A percentile compares a stretch with the other conserved stretches of the same genome.
These are phyloP conservation scores for Leptodirus hochenwartii DNA, from an alignment of 2,888 invertebrate species.

Conservation along the genomic window DNA sequence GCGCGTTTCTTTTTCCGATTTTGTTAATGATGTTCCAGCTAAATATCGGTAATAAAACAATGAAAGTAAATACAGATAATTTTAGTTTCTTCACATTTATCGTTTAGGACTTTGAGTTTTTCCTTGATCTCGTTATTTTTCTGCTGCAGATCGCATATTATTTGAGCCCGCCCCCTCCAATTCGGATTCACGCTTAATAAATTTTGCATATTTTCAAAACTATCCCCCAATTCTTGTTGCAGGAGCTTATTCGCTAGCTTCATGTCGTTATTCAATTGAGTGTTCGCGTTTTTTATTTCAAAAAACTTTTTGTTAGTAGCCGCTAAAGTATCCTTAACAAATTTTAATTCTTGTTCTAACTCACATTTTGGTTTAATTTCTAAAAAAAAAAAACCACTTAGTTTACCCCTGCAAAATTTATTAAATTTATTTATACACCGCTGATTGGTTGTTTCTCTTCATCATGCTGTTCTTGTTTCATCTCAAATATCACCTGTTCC, in stretches of 20 bases:
- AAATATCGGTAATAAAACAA: neutral
- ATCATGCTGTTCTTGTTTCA: constrained; percentile 16
- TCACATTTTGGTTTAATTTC: constrained; percentile 14
- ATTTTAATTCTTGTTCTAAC: constrained; percentile 37
- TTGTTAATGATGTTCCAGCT: neutral
- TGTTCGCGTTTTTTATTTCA: constrained; percentile 49
- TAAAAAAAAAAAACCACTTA: neutral
- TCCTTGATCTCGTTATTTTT: constrained; percentile 47
- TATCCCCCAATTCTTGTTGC: constrained; percentile 58
- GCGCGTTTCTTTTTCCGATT: too few species aligned
- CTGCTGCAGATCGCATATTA: constrained; percentile 48
- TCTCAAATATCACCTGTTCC: constrained; percentile 29
- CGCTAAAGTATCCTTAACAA: constrained; percentile 39
- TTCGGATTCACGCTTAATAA: constrained; percentile 37
- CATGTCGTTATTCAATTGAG: constrained; percentile 50
- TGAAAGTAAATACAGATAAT: constrained; percentile 2
- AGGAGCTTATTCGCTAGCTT: constrained; percentile 54
- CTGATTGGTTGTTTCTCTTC: constrained; percentile 5
- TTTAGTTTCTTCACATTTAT: constrained; percentile 14
- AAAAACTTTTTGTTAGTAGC: constrained; percentile 41
- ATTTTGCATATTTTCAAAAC: constrained; percentile 41
- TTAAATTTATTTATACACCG: constrained; percentile 3
- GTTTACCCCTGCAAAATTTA: too few species aligned
- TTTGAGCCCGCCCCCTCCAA: constrained; percentile 66
- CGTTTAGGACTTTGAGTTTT: constrained; percentile 29